Percentiles rank a stretch among this genome's conserved stretches.
Conservation (phyloP, 2,888 invertebrate species). For the Dicranocentrus wangi region DNA sequence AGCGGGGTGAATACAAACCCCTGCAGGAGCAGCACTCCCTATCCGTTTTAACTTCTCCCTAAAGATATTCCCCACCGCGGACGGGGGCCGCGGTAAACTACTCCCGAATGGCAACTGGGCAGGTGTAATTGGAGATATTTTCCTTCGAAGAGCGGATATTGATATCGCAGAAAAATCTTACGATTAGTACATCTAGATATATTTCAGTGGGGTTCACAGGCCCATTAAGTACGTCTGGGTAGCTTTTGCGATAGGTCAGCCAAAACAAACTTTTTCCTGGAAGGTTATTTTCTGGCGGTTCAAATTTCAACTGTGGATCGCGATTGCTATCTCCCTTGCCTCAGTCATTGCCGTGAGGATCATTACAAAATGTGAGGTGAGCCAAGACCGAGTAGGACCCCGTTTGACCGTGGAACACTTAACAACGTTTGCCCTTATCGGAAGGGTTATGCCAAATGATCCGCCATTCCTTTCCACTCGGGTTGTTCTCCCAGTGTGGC, state of each 20-base stretch:
- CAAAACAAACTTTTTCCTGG: slow-evolving; percentile 26
- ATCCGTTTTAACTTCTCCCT: slow-evolving; percentile 36
- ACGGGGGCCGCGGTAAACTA: slow-evolving; percentile 24
- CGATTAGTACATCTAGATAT: slow-evolving; percentile 21
- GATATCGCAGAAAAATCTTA: slow-evolving; percentile 9
- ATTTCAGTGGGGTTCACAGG: slow-evolving; percentile 1
- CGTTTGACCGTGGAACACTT: neutral
- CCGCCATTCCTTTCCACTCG: slow-evolving; percentile 15
- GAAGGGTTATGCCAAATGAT: slow-evolving; percentile 21
- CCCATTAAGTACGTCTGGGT: slow-evolving; percentile 30
- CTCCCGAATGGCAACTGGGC: slow-evolving; percentile 32
- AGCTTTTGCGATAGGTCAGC: slow-evolving; percentile 36
- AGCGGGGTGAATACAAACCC: slow-evolving; percentile 14
- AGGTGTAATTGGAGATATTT: slow-evolving; percentile 53
- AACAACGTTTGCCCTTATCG: slow-evolving; percentile 28
- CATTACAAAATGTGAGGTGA: neutral
- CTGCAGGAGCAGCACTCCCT: slow-evolving; percentile 11
- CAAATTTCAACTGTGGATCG: slow-evolving; percentile 20
- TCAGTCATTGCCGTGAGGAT: neutral
- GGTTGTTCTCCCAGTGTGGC: slow-evolving; percentile 27
- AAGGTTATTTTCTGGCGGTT: slow-evolving; percentile 48
- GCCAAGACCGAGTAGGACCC: too few relatives aligned
- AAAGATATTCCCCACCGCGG: slow-evolving; percentile 1
- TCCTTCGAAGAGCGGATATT: slow-evolving; percentile 30
- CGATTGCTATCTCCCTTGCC: slow-evolving; percentile 4